Percentiles rank a stretch among this genome's conserved stretches.
Conservation (phyloP, 2,888 invertebrate species). For the Trissolcus brochymenae region DNA sequence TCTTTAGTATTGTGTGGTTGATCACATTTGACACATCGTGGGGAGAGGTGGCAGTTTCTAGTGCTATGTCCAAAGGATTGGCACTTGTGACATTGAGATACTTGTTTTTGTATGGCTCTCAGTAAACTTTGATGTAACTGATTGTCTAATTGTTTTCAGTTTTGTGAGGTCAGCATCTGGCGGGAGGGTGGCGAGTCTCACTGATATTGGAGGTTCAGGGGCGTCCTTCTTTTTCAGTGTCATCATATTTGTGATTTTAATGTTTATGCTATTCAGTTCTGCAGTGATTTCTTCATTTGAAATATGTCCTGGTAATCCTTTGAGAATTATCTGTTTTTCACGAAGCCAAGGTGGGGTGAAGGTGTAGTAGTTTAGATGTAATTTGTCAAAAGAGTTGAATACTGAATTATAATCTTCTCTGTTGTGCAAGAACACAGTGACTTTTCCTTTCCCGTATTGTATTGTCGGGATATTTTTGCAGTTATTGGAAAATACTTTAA, state of each 20-base stretch:
- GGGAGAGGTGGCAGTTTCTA: neutral
- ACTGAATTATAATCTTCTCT: neutral
- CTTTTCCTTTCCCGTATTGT: neutral
- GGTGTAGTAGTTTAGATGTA: neutral
- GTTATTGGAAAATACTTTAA: too few species aligned
- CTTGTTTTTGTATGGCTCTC: neutral
- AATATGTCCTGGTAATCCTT: constrained; percentile 12
- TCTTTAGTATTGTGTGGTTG: neutral
- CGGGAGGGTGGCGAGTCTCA: neutral
- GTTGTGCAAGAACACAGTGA: neutral
- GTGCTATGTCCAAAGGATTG: constrained; percentile 5
- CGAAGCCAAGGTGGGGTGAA: constrained; percentile 11
- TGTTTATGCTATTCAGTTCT: neutral
- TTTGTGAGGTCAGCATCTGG: neutral
- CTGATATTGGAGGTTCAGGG: neutral
- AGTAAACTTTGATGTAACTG: constrained; percentile 12
- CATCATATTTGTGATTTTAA: too few species aligned
- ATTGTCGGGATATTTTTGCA: neutral
- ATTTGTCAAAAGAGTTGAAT: neutral
- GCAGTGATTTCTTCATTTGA: neutral
- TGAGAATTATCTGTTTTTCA: constrained; percentile 5
- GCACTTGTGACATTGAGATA: constrained; percentile 10
- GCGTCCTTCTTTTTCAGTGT: neutral
- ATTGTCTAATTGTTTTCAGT: too few species aligned
- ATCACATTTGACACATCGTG: constrained; percentile 2